Percentiles rank a stretch among this genome's conserved stretches.
Conservation (phyloP, 2,888 invertebrate species). For the Oscheius sp. region DNA sequence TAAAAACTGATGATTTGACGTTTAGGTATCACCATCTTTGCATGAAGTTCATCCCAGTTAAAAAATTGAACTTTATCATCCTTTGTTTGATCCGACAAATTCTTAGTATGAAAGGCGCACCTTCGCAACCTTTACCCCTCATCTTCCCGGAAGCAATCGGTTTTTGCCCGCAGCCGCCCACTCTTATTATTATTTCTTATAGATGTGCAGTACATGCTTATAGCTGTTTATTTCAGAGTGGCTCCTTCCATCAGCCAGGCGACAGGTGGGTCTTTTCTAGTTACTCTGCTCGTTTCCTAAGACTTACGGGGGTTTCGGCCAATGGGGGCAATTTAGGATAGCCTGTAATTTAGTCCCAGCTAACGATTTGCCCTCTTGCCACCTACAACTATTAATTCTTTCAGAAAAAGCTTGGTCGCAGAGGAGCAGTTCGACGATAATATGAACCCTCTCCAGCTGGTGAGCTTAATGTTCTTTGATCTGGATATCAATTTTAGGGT, state of each 20-base stretch:
- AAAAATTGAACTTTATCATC: too few species aligned
- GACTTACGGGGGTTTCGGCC: not conserved
- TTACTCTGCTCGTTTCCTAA: not conserved
- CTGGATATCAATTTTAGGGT: conserved; percentile 18
- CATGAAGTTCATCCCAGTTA: too few species aligned
- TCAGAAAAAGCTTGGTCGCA: conserved; percentile 1
- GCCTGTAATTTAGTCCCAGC: conserved; percentile 19
- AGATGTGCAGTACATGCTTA: not conserved
- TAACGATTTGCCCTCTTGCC: conserved; percentile 2
- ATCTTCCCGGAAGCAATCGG: conserved; percentile 22
- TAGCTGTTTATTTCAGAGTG: conserved; percentile 23
- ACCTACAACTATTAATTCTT: not conserved
- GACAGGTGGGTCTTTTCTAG: conserved; percentile 19
- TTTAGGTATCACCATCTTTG: too few species aligned
- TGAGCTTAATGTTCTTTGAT: not conserved
- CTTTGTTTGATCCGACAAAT: too few species aligned
- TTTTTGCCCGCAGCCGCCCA: conserved; percentile 3
- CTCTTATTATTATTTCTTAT: conserved; percentile 10
- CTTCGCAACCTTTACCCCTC: not conserved
- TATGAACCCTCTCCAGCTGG: conserved; percentile 27
- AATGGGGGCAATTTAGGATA: conserved; percentile 3
- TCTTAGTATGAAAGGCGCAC: not conserved
- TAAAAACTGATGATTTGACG: too few species aligned
- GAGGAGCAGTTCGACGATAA: conserved; percentile 11
- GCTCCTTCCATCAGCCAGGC: conserved; percentile 10